These are phyloP conservation scores for Fabriciana adippe DNA, from an alignment of 2,888 invertebrate species.

Conservation along the genomic window DNA sequence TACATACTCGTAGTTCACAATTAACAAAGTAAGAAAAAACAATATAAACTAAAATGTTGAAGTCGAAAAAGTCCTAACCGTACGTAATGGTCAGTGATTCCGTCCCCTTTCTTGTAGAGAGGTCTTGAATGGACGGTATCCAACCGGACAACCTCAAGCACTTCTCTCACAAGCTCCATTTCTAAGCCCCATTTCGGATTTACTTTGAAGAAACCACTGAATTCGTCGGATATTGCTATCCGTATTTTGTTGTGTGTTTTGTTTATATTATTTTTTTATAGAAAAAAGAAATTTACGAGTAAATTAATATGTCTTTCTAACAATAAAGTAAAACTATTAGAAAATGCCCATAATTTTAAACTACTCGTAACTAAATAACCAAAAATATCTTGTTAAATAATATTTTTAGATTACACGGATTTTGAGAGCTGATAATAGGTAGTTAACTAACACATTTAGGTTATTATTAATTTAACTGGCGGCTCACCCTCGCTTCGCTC, in stretches of 20 bases:
- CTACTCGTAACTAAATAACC: too few species aligned
- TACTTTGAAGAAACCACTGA: constrained; percentile 6
- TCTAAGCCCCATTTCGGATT: constrained; percentile 10
- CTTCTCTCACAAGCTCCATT: constrained; percentile 15
- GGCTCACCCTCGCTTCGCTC: too few species aligned
- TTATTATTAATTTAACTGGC: too few species aligned
- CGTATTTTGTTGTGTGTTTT: not conserved
- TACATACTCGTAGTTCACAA: not conserved
- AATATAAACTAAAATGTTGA: constrained; percentile 1
- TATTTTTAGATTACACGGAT: too few species aligned
- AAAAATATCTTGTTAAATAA: too few species aligned
- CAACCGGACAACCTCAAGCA: constrained; percentile 22
- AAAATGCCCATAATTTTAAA: too few species aligned
- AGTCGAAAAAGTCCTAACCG: constrained; percentile 3
- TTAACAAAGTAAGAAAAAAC: not conserved
- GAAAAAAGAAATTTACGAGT: too few species aligned
- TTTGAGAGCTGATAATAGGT: too few species aligned
- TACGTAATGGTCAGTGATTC: constrained; percentile 27
- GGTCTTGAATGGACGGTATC: constrained; percentile 24
- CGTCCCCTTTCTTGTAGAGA: constrained; percentile 30
- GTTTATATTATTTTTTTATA: too few species aligned
- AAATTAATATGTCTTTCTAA: too few species aligned
- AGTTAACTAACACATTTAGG: too few species aligned
- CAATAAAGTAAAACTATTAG: too few species aligned
- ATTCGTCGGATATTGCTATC: not conserved